These are phyloP conservation scores for Limonius californicus DNA, from an alignment of 1,140 invertebrate genomes.

Conservation along the genomic window DNA sequence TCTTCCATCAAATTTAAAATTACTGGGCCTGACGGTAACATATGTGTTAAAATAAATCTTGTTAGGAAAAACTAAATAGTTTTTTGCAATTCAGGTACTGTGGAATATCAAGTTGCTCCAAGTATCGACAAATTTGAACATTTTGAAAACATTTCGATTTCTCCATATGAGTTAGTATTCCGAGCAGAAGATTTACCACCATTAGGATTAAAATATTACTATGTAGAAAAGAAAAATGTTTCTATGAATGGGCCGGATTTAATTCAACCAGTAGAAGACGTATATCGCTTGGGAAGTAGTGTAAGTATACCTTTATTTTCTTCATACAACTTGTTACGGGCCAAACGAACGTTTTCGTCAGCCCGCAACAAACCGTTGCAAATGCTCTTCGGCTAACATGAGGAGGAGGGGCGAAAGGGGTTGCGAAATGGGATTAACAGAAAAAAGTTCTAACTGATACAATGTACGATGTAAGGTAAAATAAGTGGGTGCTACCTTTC, in stretches of 20 bases:
- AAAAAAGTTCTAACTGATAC: no score
- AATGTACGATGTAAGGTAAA: no score
- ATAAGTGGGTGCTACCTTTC: no score
- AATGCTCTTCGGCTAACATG: no score
- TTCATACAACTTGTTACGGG: no score
- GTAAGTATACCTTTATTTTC: no score
- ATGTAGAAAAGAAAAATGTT: slow-evolving; percentile 43
- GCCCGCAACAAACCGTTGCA: no score
- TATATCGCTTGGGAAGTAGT: background rate
- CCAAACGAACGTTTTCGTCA: no score
- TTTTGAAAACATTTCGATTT: slow-evolving; percentile 3
- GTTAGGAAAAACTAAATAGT: background rate
- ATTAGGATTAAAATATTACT: slow-evolving; percentile 60
- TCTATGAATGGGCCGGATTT: background rate
- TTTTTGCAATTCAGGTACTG: background rate
- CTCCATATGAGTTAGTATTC: slow-evolving; percentile 64
- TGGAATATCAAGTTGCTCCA: slow-evolving; percentile 19
- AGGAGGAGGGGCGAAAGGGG: no score
- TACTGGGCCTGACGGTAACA: slow-evolving; percentile 37
- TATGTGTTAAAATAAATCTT: background rate
- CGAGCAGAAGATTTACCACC: slow-evolving; percentile 58
- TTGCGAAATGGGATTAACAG: no score
- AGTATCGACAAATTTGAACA: slow-evolving; percentile 21
- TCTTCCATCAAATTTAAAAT: slow-evolving; percentile 56
- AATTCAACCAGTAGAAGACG: background rate